Evolutionary conservation across 2,888 invertebrate species (phyloP), one percentile per base, ranked within the genome.

Genomic region (Caenorhabditis sp.): DNA sequence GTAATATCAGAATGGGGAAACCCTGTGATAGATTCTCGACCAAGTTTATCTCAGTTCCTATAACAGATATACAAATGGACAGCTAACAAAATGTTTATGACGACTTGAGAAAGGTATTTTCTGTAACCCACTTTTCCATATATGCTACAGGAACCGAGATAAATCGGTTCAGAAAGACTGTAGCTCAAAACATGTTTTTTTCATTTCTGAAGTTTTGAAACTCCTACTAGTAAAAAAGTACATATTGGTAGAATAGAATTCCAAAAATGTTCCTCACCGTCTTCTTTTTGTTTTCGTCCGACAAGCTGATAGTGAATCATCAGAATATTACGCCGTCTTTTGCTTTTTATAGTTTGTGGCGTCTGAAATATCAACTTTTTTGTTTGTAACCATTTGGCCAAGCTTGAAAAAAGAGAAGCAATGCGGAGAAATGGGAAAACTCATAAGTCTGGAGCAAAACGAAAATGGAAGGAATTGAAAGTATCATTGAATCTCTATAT

Each of bases 221-320:
- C 38, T 10, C 6, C 38, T 10, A 38, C 6, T 47, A 47, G 19
- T 14, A 26, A 3, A 51, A 51, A 54, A 44, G 47, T 26, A 47
- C 41, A 47, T n/a, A n/a, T n/a, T n/a, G n/a, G 44, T 26, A 44
- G 31, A 38, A 22, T 31, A 54, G 3, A 51, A 54, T 38, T 22
- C 26, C 12, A 24, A 69, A 70, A 28, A 44, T 41, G 38, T 49
- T 73, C 35, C 74, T 74, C 64, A 74, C 74, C 74, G 74, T 74
- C 63, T 41, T 64, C 54, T 41, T 44, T 38, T 61, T 41, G 22
- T 54, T 44, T 38, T 61, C 28, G 64, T 24, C 63, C 49, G 47
- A 44, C 22, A 28, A 44, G 41, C 63, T 31, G 79, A 54, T 28
- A 72, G 72, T 64, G 64, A 79, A 70, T 79, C 70, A 79, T 64